A percentile compares a stretch with the other conserved stretches of the same genome.
Conservation (phyloP, 2,888 invertebrate species). For the Drosophila maculinotata region DNA sequence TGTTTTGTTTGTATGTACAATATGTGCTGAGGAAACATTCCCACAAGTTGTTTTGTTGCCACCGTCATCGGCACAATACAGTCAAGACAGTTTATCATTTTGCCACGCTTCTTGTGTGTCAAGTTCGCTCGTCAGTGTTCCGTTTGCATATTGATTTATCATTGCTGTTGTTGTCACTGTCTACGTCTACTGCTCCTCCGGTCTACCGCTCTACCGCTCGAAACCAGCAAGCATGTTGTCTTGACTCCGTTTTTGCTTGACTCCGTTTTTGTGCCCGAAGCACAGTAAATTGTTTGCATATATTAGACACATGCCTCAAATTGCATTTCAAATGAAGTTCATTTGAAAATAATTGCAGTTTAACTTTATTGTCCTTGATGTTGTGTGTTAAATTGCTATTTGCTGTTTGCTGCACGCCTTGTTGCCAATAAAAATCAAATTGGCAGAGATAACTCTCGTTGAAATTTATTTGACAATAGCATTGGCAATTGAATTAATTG, state of each 20-base stretch:
- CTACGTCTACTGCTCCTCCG: slow-evolving; percentile 30
- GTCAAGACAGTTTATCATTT: slow-evolving; percentile 74
- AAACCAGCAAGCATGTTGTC: slow-evolving; percentile 38
- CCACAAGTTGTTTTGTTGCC: slow-evolving; percentile 58
- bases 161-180: slow-evolving; percentile 41
- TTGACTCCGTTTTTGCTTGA: slow-evolving; percentile 21
- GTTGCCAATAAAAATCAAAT: slow-evolving; percentile 21
- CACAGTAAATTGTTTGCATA: slow-evolving; percentile 73
- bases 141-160: slow-evolving; percentile 75
- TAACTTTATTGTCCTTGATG: slow-evolving; percentile 39
- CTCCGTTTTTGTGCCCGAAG: slow-evolving; percentile 26
- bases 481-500: slow-evolving; percentile 33
- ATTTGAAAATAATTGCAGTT: slow-evolving; percentile 71
- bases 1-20: slow-evolving; percentile 3
- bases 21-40: slow-evolving; percentile 40
- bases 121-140: slow-evolving; percentile 51
- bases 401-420: slow-evolving; percentile 7
- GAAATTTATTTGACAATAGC: slow-evolving; percentile 7
- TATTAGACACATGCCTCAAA: slow-evolving; percentile 71
- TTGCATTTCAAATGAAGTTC: slow-evolving; percentile 72
- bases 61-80: slow-evolving; percentile 22
- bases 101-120: slow-evolving; percentile 73
- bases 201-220: slow-evolving; percentile 16
- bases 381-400: slow-evolving; percentile 23
- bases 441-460: slow-evolving; percentile 3